Conservation (phyloP, 1,140 invertebrate genomes). For the Drosophila dunni region DNA sequence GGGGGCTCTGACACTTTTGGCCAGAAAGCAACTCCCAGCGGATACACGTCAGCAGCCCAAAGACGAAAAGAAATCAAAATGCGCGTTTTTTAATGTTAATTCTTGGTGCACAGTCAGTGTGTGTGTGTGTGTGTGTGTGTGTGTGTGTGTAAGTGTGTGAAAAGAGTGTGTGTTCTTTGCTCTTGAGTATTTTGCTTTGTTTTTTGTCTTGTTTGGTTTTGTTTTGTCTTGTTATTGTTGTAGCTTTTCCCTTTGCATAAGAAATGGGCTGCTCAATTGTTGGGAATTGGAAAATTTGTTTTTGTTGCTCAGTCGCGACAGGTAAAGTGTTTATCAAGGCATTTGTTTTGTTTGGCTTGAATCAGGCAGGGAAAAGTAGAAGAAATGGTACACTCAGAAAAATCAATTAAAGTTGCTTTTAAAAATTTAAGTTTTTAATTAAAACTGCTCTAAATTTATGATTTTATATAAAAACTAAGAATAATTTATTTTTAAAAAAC, state of each 20-base stretch:
- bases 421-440: too few species aligned
- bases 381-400: not conserved
- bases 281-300: constrained; percentile 27
- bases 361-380: not conserved
- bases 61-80: constrained; percentile 48
- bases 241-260: constrained; percentile 48
- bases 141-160: constrained; percentile 39
- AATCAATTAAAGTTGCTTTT: too few species aligned
- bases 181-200: constrained; percentile 30
- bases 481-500: too few species aligned
- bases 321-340: constrained; percentile 38
- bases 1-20: not conserved
- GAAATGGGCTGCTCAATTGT: constrained; percentile 42
- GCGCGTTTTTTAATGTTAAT: constrained; percentile 59
- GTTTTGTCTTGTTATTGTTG: constrained; percentile 30
- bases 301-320: constrained; percentile 36
- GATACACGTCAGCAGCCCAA: not conserved
- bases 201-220: constrained; percentile 22
- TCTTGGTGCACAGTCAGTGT: constrained; percentile 2
- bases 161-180: constrained; percentile 12
- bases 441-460: too few species aligned
- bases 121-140: too few species aligned
- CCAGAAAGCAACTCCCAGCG: not conserved
- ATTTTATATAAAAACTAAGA: too few species aligned
- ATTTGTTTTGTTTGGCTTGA: constrained; percentile 31